Conservation (phyloP, 2,113 vertebrate genomes). For the Prietella phreatophila region DNA sequence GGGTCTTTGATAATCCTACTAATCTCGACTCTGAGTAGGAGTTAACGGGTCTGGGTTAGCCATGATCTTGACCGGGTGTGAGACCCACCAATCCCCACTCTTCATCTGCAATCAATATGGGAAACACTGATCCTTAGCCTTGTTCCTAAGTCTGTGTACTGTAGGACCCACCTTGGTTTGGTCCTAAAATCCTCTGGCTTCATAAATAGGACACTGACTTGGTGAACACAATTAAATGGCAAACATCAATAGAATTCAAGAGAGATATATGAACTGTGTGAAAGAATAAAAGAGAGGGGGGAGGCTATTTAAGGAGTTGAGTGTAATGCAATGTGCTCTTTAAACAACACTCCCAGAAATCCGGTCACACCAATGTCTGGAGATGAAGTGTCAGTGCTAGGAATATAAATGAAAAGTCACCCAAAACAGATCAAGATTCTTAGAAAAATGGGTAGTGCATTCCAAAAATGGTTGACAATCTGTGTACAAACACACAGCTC, state of each 20-base stretch:
- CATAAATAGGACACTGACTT: background rate
- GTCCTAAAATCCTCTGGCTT: background rate
- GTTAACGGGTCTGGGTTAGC: background rate
- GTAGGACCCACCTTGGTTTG: background rate
- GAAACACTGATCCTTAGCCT: background rate
- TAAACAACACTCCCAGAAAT: slow-evolving; percentile 8
- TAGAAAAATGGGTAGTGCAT: background rate
- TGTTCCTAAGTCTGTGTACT: background rate
- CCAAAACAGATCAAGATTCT: background rate
- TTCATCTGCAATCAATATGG: background rate
- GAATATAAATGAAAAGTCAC: background rate
- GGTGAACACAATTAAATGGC: background rate
- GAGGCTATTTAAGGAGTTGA: background rate
- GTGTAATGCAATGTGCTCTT: background rate
- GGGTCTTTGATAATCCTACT: background rate
- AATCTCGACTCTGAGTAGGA: background rate
- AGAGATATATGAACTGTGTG: background rate
- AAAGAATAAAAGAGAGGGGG: background rate
- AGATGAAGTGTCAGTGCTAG: background rate
- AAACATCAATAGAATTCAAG: background rate
- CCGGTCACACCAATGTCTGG: background rate
- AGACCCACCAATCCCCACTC: background rate
- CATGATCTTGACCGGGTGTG: background rate
- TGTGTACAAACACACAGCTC: background rate
- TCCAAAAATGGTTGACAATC: background rate